Percentiles rank a stretch among this genome's conserved stretches.
Conservation (phyloP, 2,888 invertebrate species). For the Eilema caniola region DNA sequence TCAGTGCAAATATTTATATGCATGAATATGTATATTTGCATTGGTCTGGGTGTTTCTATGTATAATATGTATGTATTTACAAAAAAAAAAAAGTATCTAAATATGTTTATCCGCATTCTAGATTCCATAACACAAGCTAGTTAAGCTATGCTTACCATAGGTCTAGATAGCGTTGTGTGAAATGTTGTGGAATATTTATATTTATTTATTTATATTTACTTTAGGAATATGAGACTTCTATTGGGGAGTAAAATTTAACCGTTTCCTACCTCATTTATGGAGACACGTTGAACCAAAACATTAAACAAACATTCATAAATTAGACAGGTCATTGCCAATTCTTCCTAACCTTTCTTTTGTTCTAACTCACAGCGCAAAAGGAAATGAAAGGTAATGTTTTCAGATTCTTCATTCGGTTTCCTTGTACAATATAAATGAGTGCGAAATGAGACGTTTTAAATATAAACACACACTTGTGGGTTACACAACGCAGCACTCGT, state of each 20-base stretch:
- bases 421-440: constrained; percentile 17
- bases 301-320: background rate
- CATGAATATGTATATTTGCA: too few relatives aligned
- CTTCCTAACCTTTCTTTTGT: background rate
- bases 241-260: background rate
- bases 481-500: constrained; percentile 8
- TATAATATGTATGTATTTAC: too few relatives aligned
- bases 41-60: too few relatives aligned
- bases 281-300: background rate
- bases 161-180: too few relatives aligned
- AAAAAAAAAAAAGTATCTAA: too few relatives aligned
- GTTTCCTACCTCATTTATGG: background rate
- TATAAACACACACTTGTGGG: background rate
- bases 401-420: background rate
- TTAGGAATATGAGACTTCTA: too few relatives aligned
- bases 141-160: too few relatives aligned
- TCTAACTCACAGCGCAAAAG: background rate
- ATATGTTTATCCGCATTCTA: too few relatives aligned
- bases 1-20: too few relatives aligned
- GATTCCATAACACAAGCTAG: too few relatives aligned
- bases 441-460: constrained; percentile 21
- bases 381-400: constrained; percentile 1
- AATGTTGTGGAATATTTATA: too few relatives aligned
- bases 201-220: too few relatives aligned
- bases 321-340: background rate